phyloP scores from a whole-genome alignment of 2,113 vertebrate species.

The Sinocyclocheilus maitianheensis region DNA sequence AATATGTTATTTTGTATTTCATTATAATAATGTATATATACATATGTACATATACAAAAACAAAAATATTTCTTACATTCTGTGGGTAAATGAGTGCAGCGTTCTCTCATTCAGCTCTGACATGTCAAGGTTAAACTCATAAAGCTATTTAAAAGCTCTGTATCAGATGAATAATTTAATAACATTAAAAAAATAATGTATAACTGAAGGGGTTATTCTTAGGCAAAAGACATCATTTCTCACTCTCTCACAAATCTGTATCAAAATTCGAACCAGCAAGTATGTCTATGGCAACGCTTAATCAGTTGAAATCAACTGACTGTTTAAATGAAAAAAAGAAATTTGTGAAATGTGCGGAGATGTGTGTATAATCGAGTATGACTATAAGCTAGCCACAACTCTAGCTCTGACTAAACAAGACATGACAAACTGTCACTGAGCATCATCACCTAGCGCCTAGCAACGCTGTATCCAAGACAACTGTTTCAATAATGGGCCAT shows the following conservation, averaged over 20 bases:
- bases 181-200: too few species aligned
- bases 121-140: neutral
- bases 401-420: slow-evolving; percentile 47
- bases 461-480: slow-evolving; percentile 49
- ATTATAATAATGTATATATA: too few species aligned
- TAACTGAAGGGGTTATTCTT: neutral
- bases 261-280: neutral
- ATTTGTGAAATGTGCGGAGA: neutral
- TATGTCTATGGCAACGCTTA: neutral
- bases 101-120: neutral
- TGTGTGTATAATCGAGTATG: slow-evolving; percentile 4
- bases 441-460: slow-evolving; percentile 39
- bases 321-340: neutral
- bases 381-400: slow-evolving; percentile 8
- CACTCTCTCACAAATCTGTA: neutral
- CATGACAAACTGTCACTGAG: slow-evolving; percentile 43
- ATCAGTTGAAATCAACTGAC: neutral
- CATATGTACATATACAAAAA: too few species aligned
- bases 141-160: neutral
- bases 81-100: neutral
- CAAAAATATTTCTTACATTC: neutral
- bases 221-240: neutral
- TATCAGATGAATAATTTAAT: neutral
- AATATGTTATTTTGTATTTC: too few species aligned
- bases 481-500: slow-evolving; percentile 30